Base-by-base conservation (phyloP, 2,888 invertebrate species). In the Cheilosia urbana region DNA sequence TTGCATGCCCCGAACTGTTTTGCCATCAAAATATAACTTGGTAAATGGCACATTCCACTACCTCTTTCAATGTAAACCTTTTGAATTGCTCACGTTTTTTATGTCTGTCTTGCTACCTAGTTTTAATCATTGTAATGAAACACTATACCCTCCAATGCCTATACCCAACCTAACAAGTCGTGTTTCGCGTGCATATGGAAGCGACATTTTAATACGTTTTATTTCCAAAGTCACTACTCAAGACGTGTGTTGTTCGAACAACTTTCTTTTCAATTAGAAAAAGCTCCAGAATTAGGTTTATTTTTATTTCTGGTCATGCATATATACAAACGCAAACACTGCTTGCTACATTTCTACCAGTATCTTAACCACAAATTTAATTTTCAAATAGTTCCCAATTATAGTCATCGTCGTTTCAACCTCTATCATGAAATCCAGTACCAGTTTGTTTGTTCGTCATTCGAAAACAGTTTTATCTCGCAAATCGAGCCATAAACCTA, bases 381-480 rank as follows among this genome's bases (percentile, higher is more conserved):
- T 62, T 40, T 63, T 73, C 45, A 30, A 58, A 76, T 66, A 69
- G 79, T 83, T 83, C 79, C 79, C 83, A 75, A 83, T 83, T 83
- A 73, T 75, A 83, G 79, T 68, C 73, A 75, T 68, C 72, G 77
- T 73, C 79, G 78, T 75, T 79, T 75, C 63, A 79, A 75, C 73
- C 68, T 51, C 63, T 69, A 49, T 65, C 65, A 40, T 62, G 40
- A 55, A 73, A 83, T 83, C 73, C 72, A 79, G 83, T 83, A 75
- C 83, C 72, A 79, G 83, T 83, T 83, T 83, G 79, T 83, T 83
- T 83, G 62, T 83, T 79, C 73, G 83, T 79, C 78, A 79, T 79
- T 83, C 83, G 83, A 83, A 83, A 83, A 83, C 68, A 75, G 68
- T 83, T 78, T 83, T 83, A 83, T 78, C 73, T 83, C 34, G 19